phyloP scores from a whole-genome alignment of 2,113 vertebrate genomes.

The Carettochelys insculpta region DNA sequence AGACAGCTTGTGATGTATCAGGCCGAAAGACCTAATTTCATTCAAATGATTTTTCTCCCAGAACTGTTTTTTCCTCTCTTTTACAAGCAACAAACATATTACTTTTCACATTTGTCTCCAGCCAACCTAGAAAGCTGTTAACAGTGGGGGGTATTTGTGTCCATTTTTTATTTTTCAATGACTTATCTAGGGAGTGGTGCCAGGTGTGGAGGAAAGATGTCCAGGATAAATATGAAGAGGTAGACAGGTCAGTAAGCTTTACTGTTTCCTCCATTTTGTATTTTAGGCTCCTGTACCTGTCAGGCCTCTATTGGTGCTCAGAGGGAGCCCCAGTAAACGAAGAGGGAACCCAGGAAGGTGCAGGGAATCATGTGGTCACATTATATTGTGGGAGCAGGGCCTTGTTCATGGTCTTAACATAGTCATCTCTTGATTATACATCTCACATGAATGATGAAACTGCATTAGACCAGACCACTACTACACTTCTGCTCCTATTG shows the following conservation, averaged over 20 bases:
- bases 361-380: background rate
- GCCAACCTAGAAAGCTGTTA: background rate
- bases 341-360: background rate
- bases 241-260: background rate
- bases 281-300: background rate
- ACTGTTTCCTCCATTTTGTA: background rate
- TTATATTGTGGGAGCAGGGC: background rate
- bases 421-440: background rate
- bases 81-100: background rate
- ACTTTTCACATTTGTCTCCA: background rate
- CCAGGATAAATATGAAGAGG: background rate
- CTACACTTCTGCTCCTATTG: background rate
- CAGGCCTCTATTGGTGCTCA: background rate
- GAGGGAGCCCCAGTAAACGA: background rate
- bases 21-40: background rate
- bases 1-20: background rate
- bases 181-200: background rate
- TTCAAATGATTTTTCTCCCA: background rate
- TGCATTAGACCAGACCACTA: background rate
- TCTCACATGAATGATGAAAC: background rate
- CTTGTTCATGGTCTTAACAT: background rate
- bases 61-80: rapidly evolving
- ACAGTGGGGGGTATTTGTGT: background rate
- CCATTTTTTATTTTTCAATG: background rate
- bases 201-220: background rate